phyloP scores from a whole-genome alignment of 2,797 vertebrate species.

The Melopsittacus undulatus region DNA sequence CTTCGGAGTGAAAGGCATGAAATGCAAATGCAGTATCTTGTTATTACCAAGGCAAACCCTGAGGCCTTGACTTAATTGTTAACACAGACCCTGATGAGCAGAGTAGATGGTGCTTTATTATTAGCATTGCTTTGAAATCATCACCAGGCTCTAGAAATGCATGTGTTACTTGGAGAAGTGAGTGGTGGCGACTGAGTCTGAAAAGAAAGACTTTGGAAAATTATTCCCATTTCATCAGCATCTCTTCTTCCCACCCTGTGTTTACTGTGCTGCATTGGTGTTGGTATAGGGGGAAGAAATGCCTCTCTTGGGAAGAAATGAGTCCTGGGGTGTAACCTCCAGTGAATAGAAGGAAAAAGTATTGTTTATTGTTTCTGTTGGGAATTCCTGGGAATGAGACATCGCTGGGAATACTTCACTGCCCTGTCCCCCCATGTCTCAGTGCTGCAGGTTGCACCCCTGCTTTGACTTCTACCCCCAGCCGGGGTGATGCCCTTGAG shows the following conservation, averaged over 20 bases:
- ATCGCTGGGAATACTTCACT: not conserved
- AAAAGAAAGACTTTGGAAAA: not conserved
- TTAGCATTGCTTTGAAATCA: not conserved
- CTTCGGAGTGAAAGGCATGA: not conserved
- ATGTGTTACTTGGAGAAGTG: not conserved
- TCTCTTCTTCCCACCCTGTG: not conserved
- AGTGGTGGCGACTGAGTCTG: not conserved
- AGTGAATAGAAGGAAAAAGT: not conserved
- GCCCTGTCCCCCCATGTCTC: not conserved
- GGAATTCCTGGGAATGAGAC: not conserved
- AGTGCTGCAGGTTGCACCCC: not conserved
- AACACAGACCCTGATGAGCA: not conserved
- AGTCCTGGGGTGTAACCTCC: not conserved
- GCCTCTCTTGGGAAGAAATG: not conserved
- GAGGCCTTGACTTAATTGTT: not conserved
- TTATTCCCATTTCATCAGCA: not conserved
- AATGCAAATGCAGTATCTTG: not conserved
- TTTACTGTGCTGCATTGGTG: rapidly evolving
- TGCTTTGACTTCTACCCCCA: not conserved
- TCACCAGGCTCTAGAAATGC: not conserved
- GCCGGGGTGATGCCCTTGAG: not conserved
- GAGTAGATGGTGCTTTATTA: not conserved
- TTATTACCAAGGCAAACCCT: not conserved
- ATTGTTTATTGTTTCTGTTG: not conserved
- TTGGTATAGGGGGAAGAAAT: not conserved